Evolutionary conservation across 1,140 invertebrate genomes (phyloP).

Genomic region (Solen grandis): DNA sequence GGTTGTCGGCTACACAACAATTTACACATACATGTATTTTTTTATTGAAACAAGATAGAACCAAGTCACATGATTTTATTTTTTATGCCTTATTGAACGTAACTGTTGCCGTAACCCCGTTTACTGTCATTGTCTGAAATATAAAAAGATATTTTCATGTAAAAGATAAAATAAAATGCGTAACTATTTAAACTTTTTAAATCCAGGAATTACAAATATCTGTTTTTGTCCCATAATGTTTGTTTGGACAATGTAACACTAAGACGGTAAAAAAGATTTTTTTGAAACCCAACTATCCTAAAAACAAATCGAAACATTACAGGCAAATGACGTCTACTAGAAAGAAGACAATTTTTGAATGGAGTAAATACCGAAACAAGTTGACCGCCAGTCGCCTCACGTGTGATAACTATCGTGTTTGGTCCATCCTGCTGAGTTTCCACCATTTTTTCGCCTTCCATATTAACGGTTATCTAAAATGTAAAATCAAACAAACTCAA

Average conservation of each 20-base stretch:
- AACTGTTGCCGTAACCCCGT: conserved; percentile 32
- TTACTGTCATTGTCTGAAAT: conserved; percentile 49
- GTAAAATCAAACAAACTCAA: not conserved
- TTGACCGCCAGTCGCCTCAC: conserved; percentile 53
- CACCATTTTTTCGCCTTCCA: conserved; percentile 66
- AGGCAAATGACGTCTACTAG: not conserved
- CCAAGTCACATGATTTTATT: too few relatives aligned
- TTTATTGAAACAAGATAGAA: too few relatives aligned
- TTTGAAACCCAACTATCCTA: too few relatives aligned
- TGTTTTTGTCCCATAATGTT: too few relatives aligned
- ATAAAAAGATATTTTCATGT: not conserved
- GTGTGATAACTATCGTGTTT: conserved; percentile 52
- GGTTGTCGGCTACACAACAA: too few relatives aligned
- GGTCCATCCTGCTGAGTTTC: conserved; percentile 62
- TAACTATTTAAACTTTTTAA: too few relatives aligned
- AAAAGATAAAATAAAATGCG: not conserved
- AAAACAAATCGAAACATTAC: not conserved
- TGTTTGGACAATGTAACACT: too few relatives aligned
- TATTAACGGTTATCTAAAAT: conserved; percentile 58
- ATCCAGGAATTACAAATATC: too few relatives aligned
- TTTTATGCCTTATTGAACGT: conserved; percentile 50
- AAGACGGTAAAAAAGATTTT: too few relatives aligned
- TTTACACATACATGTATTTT: too few relatives aligned
- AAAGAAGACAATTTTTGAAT: not conserved
- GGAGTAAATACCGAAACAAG: conserved; percentile 57